A percentile compares a stretch with the other conserved stretches of the same genome.
phyloP scores from a whole-genome alignment of 1,140 invertebrate species.

The Heliconius nattereri region DNA sequence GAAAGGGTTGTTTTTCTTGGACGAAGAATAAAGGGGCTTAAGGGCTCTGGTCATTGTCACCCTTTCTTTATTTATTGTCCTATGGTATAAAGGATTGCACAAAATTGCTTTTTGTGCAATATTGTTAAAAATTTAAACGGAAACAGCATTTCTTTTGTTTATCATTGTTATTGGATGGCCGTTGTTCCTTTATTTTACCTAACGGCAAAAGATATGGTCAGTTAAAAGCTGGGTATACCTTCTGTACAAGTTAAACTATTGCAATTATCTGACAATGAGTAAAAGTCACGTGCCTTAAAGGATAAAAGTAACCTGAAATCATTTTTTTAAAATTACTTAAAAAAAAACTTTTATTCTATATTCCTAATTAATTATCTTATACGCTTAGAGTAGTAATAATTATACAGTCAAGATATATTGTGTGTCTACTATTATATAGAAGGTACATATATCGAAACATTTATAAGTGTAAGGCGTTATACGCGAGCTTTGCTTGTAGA shows the following conservation, averaged over 20 bases:
- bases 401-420: not conserved
- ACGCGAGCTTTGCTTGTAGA: not conserved
- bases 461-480: not conserved
- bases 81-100: constrained; percentile 59
- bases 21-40: constrained; percentile 68
- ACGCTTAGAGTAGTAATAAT: not conserved
- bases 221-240: not conserved
- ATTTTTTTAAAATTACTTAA: not conserved
- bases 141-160: constrained; percentile 25
- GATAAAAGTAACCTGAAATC: not conserved
- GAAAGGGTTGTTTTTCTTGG: constrained; percentile 77
- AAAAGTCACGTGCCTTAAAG: not conserved
- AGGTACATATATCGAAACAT: not conserved
- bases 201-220: not conserved
- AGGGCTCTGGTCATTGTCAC: constrained; percentile 59
- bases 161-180: constrained; percentile 15
- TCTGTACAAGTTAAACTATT: not conserved
- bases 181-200: not conserved
- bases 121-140: constrained; percentile 44
- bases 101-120: constrained; percentile 65
- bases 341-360: too few species aligned
- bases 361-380: not conserved
- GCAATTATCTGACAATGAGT: not conserved
- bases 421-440: not conserved
- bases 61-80: constrained; percentile 70